These are phyloP conservation scores for Hippocampus abdominalis DNA, from an alignment of 2,113 vertebrate species.

Conservation along the genomic window DNA sequence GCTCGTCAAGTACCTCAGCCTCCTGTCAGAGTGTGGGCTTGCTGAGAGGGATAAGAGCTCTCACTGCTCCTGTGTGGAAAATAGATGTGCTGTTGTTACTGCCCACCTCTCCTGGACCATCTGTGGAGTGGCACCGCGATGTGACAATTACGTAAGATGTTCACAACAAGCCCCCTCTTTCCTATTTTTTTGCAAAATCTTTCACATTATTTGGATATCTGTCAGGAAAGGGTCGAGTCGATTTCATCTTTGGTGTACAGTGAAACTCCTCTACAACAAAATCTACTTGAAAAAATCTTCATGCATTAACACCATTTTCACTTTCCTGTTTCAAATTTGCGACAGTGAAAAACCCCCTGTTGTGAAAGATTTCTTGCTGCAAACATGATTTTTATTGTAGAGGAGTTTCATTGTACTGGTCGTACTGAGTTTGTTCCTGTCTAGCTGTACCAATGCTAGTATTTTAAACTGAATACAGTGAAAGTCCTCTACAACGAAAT, in stretches of 20 bases:
- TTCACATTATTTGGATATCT: constrained; percentile 37
- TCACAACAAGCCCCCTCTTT: constrained; percentile 47
- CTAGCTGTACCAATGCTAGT: not conserved
- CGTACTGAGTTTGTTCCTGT: not conserved
- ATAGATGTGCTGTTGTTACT: constrained; percentile 63
- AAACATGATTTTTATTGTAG: too few species aligned
- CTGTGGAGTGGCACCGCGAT: constrained; percentile 57
- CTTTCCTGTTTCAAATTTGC: too few species aligned
- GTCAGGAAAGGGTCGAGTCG: constrained; percentile 20
- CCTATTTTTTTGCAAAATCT: constrained; percentile 36
- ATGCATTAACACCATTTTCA: too few species aligned
- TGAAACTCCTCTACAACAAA: too few species aligned
- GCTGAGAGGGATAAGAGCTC: constrained; percentile 62
- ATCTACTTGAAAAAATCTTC: too few species aligned
- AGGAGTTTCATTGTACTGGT: too few species aligned
- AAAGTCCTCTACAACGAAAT: too few species aligned
- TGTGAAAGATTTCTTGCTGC: too few species aligned
- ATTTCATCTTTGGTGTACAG: constrained; percentile 26
- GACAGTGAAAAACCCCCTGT: too few species aligned
- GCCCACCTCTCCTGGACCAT: constrained; percentile 64
- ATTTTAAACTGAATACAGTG: too few species aligned
- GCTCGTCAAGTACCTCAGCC: constrained; percentile 62
- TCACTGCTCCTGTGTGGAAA: constrained; percentile 57
- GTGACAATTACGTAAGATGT: constrained; percentile 58
- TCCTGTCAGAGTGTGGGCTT: constrained; percentile 64